Conservation (phyloP, 2,797 vertebrate genomes). For the Eleutherodactylus coqui region DNA sequence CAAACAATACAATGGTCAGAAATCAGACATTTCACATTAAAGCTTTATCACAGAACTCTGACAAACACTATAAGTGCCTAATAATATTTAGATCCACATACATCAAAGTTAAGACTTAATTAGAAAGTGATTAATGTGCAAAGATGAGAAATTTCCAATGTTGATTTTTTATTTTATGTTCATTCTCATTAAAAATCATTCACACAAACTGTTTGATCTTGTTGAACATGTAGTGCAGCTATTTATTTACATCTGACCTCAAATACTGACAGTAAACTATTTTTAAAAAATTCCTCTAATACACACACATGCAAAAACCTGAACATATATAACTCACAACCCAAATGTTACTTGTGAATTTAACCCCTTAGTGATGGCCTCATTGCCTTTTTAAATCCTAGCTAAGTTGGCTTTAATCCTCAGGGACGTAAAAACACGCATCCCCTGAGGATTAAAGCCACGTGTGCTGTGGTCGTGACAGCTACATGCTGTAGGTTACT, state of each 20-base stretch:
- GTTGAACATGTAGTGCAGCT: not conserved
- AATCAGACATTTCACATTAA: not conserved
- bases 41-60: not conserved
- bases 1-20: not conserved
- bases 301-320: not conserved
- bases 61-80: not conserved
- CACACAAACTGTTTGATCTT: conserved; percentile 10
- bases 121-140: conserved; percentile 10
- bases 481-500: too few species aligned
- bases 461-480: too few species aligned
- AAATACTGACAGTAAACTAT: not conserved
- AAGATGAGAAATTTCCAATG: not conserved
- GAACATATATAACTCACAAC: not conserved
- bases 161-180: conserved; percentile 9
- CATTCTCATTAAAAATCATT: conserved; percentile 22
- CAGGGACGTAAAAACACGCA: too few species aligned
- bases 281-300: not conserved
- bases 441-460: too few species aligned
- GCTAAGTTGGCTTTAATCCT: too few species aligned
- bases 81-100: not conserved
- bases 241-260: conserved; percentile 8
- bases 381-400: too few species aligned
- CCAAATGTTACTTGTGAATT: not conserved
- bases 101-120: conserved; percentile 27
- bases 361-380: too few species aligned